These are phyloP conservation scores for Neogale vison DNA, from an alignment of 2,113 vertebrate species.

Conservation along the genomic window DNA sequence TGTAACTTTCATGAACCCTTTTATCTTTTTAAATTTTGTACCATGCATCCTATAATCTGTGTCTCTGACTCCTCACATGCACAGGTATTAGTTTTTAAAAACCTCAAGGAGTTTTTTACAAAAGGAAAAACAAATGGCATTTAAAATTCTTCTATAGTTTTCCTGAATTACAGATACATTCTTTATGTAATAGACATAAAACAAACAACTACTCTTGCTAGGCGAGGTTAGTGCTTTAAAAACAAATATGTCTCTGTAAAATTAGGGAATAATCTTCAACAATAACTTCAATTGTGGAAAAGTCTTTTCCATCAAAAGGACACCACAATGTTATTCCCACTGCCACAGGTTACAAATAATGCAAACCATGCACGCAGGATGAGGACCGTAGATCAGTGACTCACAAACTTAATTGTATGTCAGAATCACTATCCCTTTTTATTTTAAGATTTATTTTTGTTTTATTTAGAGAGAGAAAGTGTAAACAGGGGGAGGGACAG, in stretches of 20 bases:
- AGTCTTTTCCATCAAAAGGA: background rate
- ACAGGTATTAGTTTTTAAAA: background rate
- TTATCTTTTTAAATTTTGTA: background rate
- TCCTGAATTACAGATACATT: background rate
- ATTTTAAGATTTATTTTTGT: background rate
- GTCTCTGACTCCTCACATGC: background rate
- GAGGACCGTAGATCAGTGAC: background rate
- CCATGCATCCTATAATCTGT: background rate
- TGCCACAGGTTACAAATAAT: background rate
- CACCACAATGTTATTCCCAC: background rate
- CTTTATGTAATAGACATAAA: background rate
- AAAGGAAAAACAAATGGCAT: background rate
- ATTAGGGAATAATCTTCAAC: background rate
- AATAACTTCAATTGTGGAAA: background rate
- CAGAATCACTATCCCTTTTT: background rate
- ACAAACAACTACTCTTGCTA: background rate
- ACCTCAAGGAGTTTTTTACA: background rate
- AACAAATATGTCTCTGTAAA: background rate
- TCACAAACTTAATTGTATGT: background rate
- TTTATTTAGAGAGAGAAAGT: background rate
- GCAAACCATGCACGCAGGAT: background rate
- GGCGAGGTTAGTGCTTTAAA: background rate
- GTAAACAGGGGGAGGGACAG: background rate
- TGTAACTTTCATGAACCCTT: background rate
- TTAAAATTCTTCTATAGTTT: background rate